These are phyloP conservation scores for Hesperophylax magnus DNA, from an alignment of 1,140 invertebrate genomes.

Conservation along the genomic window DNA sequence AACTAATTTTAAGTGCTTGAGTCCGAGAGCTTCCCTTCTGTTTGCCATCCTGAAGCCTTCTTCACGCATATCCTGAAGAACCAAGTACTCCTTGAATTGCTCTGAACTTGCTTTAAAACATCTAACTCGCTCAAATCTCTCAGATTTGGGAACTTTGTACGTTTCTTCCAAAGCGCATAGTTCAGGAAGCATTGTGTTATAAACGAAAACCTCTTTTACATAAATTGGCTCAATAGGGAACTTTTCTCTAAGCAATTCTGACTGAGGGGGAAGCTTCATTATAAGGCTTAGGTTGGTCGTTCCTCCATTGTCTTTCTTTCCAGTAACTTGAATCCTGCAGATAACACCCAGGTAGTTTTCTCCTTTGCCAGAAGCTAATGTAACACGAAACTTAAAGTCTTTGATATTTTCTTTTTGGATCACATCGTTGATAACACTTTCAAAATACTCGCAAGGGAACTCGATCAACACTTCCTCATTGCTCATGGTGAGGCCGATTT, in stretches of 20 bases:
- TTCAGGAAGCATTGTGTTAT: not conserved
- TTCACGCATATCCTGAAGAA: conserved; percentile 71
- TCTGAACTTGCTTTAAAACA: conserved; percentile 25
- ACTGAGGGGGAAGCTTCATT: not conserved
- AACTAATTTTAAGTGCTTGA: conserved; percentile 66
- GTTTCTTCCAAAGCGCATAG: not conserved
- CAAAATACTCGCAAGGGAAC: no score
- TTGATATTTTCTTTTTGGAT: no score
- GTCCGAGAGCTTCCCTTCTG: conserved; percentile 67
- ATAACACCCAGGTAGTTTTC: not conserved
- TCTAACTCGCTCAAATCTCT: not conserved
- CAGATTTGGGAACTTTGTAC: not conserved
- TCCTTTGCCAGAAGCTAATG: not conserved
- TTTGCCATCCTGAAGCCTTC: conserved; percentile 71
- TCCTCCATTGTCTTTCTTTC: not conserved
- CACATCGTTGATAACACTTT: no score
- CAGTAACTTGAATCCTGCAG: not conserved
- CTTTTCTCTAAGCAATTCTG: not conserved
- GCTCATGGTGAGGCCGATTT: no score
- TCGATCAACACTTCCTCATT: no score
- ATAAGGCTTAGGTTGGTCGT: not conserved
- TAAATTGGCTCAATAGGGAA: conserved; percentile 15
- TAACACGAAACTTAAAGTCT: no score
- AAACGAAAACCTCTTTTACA: conserved; percentile 45
- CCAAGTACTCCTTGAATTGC: conserved; percentile 64